phyloP scores from a whole-genome alignment of 2,113 vertebrate species.

The Melanocharis versteri region DNA sequence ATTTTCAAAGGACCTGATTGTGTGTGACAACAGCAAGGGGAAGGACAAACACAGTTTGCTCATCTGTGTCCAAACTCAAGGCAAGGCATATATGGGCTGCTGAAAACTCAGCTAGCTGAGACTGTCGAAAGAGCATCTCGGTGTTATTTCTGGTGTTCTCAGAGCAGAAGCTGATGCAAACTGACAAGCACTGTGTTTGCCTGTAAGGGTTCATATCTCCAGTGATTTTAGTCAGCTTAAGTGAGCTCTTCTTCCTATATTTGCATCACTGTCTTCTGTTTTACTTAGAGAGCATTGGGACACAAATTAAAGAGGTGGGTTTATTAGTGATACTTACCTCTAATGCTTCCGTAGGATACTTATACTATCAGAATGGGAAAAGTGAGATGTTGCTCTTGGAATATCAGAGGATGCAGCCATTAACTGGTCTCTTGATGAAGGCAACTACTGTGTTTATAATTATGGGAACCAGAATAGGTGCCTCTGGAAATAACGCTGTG shows the following conservation, averaged over 20 bases:
- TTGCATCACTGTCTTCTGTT: neutral
- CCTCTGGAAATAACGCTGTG: neutral
- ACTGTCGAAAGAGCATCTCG: neutral
- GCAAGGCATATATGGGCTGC: neutral
- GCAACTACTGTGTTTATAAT: neutral
- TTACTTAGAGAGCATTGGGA: neutral
- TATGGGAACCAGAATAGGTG: neutral
- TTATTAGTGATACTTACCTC: neutral
- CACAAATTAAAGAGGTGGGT: neutral
- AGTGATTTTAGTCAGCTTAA: neutral
- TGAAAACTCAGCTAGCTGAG: neutral
- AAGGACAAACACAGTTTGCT: conserved; percentile 13
- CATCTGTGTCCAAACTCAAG: neutral
- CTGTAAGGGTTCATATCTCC: conserved; percentile 12
- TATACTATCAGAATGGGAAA: neutral
- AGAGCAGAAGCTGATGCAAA: neutral
- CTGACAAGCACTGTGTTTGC: conserved; percentile 11
- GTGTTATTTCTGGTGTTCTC: conserved; percentile 1
- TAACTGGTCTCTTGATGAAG: neutral
- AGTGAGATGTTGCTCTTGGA: neutral
- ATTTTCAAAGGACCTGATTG: neutral
- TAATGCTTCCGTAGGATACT: neutral
- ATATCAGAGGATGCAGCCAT: neutral
- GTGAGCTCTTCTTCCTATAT: neutral
- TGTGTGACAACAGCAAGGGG: neutral